Base-by-base conservation (phyloP, 2,888 invertebrate genomes). In the Eupeodes latifasciatus region DNA sequence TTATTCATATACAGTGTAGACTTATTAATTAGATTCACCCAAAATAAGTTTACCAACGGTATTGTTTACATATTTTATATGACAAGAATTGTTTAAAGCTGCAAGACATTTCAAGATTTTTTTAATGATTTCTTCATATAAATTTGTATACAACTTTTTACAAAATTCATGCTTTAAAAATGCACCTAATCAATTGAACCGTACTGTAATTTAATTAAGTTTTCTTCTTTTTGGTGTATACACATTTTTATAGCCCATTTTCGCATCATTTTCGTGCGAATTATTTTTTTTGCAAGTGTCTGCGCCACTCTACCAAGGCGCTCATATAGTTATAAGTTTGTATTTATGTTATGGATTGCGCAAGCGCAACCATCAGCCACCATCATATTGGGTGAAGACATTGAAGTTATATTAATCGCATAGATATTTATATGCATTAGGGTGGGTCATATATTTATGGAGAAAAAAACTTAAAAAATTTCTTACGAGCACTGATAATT, bases 321-420 rank as follows among this genome's bases (percentile, higher is more conserved):
- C 77, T 27, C 16, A 74, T n/a, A 10, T n/a, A 9, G n/a, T 27
- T 27, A 27, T 27, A 27, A 27, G 27, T 27, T 7, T 59, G 59
- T 49, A 59, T 44, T 51, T 69, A 36, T 81, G 57, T 69, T 55
- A 78, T 16, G 51, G 51, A 85, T 88, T 88, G 88, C 88, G 85
- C 88, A 88, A 85, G 78, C 85, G 77, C 81, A 88, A 66, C 77
- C 81, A 85, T 81, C 81, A 81, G 71, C 57, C 5, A 62, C 36
- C n/a, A 16, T 9, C 4, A 57, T 69, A 44, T 77, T 76, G 40
- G 53, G 55, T 85, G 88, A 88, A 88, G 85, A 78, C 88, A 88
- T 88, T 88, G 85, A 85, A 81, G 85, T 77, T 85, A 59, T 9
- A 55, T 16, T 67, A 27, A 72, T 85, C 76, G 59, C 85, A 81